Conservation (phyloP, 2,797 vertebrate genomes). For the Rhynchonycteris naso region DNA sequence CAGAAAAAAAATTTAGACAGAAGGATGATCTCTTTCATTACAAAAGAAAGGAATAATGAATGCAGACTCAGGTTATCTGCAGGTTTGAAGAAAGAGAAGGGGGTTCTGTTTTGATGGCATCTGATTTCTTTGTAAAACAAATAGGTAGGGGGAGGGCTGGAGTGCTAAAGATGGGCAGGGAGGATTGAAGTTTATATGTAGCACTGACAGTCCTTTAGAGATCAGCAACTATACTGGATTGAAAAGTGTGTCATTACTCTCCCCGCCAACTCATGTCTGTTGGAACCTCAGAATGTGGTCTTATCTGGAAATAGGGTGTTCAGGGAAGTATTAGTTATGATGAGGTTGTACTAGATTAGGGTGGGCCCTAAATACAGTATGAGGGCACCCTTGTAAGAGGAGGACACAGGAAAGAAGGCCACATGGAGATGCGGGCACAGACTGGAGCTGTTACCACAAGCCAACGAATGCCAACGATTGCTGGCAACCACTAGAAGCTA, state of each 20-base stretch:
- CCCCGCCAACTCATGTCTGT: background rate
- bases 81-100: background rate
- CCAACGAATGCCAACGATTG: background rate
- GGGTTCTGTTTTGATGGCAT: background rate
- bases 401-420: background rate
- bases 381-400: background rate
- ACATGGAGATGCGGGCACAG: background rate
- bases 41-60: background rate
- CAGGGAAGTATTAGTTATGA: background rate
- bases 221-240: background rate
- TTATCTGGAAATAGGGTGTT: background rate
- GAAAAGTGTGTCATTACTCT: background rate
- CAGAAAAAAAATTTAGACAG: background rate
- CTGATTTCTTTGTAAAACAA: background rate
- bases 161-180: background rate
- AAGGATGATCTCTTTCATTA: background rate
- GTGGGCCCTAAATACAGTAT: background rate
- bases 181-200: background rate
- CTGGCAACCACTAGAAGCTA: background rate
- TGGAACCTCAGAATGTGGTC: background rate
- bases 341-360: background rate
- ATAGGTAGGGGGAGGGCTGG: background rate
- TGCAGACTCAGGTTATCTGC: background rate
- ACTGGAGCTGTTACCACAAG: background rate
- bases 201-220: background rate